Base-by-base conservation (phyloP, 2,888 invertebrate species). In the Microctonus brassicae region DNA sequence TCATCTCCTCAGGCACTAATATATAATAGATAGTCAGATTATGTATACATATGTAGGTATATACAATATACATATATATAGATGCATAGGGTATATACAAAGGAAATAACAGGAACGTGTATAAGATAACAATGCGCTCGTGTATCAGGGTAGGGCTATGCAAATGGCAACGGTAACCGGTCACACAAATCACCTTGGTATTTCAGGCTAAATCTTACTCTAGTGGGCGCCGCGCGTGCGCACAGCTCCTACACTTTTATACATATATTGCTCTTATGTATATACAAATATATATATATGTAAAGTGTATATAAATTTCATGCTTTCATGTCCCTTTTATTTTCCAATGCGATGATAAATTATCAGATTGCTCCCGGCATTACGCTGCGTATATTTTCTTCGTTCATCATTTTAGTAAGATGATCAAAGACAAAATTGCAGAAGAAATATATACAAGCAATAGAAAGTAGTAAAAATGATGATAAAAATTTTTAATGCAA, bases 341-440 rank as follows among this genome's bases (percentile, higher is more conserved):
- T 71, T 71, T 62, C 20, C 26, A 76, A 73, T 80, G 77, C 81
- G n/a, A n/a, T n/a, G 75, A 80, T 82, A 83, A 83, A 83, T 83
- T 81, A 83, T 80, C 74, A 72, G 76, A 82, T 81, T 79, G 81
- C 82, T 81, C 76, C 82, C 78, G 81, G 81, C 83, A 77, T 83
- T 81, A 82, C 83, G 79, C 82, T n/a, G n/a, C n/a, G n/a, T n/a
- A n/a, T 78, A 81, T 82, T 83, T 81, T 79, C 82, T 80, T 83
- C 58, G 33, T 58, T 58, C 33, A 26, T 58, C 58, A 13, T 33
- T 29, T 17, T n/a, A n/a, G n/a, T n/a, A n/a, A n/a, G n/a, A n/a
- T n/a, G n/a, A 58, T 7, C 17, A n/a, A 33, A 58, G n/a, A n/a
- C 9, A 39, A 63, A 24, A 20, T 42, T 34, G 9, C 34, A 10